These are phyloP conservation scores for Drosophila mettleri DNA, from an alignment of 2,888 invertebrate genomes.

Conservation along the genomic window DNA sequence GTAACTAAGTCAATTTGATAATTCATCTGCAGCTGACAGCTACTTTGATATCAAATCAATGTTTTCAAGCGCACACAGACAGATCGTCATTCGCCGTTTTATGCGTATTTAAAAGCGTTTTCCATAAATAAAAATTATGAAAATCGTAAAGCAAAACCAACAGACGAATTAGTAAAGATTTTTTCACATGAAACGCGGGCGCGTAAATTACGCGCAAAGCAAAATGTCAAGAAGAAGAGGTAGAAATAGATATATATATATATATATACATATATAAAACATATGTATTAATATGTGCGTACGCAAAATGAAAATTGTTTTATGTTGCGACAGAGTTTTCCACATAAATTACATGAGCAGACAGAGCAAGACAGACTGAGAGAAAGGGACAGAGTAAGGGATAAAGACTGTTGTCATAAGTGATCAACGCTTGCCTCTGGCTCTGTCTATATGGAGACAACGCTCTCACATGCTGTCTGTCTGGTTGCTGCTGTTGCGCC, in stretches of 20 bases:
- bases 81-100: conserved; percentile 43
- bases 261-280: not conserved
- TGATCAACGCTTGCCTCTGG: conserved; percentile 72
- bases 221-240: conserved; percentile 32
- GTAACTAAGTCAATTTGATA: conserved; percentile 27
- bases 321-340: conserved; percentile 70
- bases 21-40: conserved; percentile 13
- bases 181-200: conserved; percentile 77
- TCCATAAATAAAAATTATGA: conserved; percentile 79
- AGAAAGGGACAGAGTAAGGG: conserved; percentile 13
- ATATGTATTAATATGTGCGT: conserved; percentile 3
- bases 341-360: conserved; percentile 72
- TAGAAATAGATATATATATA: not conserved
- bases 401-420: conserved; percentile 72
- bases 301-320: conserved; percentile 74
- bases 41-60: conserved; percentile 43
- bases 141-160: conserved; percentile 49
- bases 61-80: conserved; percentile 12
- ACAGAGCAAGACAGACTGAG: conserved; percentile 2
- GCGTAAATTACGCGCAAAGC: conserved; percentile 70
- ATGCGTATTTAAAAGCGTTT: conserved; percentile 78
- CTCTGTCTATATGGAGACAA: conserved; percentile 40
- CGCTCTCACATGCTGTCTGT: conserved; percentile 15
- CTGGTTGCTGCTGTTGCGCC: conserved; percentile 27
- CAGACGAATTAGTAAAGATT: conserved; percentile 76